Conservation (phyloP, 1,140 invertebrate species). For the Sweltsa coloradensis region DNA sequence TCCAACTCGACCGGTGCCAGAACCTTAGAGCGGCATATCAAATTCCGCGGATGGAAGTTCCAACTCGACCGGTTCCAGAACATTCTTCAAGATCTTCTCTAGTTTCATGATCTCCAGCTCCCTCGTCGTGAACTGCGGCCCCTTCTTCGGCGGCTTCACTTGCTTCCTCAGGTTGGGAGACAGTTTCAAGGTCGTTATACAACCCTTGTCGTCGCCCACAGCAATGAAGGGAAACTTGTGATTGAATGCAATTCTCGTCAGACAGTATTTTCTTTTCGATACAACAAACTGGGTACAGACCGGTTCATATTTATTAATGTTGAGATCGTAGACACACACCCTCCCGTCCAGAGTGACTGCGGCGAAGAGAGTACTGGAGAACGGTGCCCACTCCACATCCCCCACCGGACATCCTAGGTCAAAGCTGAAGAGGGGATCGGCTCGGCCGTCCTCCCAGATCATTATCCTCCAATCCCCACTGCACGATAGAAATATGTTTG, state of each 20-base stretch:
- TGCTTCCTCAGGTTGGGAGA: constrained; percentile 83
- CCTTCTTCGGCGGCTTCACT: constrained; percentile 70
- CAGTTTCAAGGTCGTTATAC: constrained; percentile 68
- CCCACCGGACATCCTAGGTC: constrained; percentile 84
- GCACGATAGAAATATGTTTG: constrained; percentile 78
- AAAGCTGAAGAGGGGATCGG: constrained; percentile 85
- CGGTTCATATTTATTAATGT: constrained; percentile 82
- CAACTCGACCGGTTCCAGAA: constrained; percentile 74
- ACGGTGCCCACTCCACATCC: constrained; percentile 88
- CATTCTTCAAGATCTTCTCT: constrained; percentile 68
- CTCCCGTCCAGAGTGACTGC: constrained; percentile 86
- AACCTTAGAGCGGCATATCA: too few relatives aligned
- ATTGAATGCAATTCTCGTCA: constrained; percentile 81
- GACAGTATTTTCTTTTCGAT: constrained; percentile 65
- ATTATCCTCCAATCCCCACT: constrained; percentile 88
- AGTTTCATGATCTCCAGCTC: constrained; percentile 67
- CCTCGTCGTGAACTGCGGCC: constrained; percentile 34
- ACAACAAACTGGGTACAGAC: constrained; percentile 79
- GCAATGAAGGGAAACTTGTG: constrained; percentile 70
- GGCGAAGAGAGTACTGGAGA: constrained; percentile 86
- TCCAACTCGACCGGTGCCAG: too few relatives aligned
- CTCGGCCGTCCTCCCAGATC: constrained; percentile 78
- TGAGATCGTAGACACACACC: constrained; percentile 79
- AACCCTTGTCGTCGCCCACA: constrained; percentile 85
- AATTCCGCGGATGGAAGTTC: too few relatives aligned